Conservation (phyloP, 2,797 vertebrate species). For the Gymnodraco acuticeps region DNA sequence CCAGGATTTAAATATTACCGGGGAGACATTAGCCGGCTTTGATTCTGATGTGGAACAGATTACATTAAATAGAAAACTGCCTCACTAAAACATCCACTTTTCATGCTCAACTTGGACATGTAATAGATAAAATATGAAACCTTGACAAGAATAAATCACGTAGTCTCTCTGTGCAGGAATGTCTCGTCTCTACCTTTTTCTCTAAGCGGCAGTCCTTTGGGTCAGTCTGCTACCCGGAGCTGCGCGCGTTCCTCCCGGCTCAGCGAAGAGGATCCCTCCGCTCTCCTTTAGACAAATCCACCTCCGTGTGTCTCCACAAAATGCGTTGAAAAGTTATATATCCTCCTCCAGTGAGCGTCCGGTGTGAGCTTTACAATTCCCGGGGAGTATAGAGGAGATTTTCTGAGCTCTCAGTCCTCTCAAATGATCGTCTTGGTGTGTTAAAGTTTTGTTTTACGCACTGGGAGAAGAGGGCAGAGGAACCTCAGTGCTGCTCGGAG, state of each 20-base stretch:
- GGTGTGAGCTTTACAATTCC: slow-evolving; percentile 34
- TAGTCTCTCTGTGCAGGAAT: slow-evolving; percentile 8
- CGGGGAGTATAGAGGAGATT: slow-evolving; percentile 23
- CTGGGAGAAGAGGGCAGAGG: slow-evolving; percentile 27
- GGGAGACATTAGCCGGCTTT: not conserved
- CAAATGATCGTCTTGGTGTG: slow-evolving; percentile 39
- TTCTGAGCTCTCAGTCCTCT: slow-evolving; percentile 32
- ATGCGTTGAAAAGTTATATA: slow-evolving; percentile 70
- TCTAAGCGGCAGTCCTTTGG: slow-evolving; percentile 61
- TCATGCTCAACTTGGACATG: no score
- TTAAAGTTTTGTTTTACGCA: slow-evolving; percentile 76
- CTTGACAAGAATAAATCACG: not conserved
- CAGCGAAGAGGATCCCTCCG: slow-evolving; percentile 50
- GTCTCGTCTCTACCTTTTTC: slow-evolving; percentile 61
- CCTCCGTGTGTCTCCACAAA: slow-evolving; percentile 36
- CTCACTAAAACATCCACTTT: not conserved
- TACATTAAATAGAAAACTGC: not conserved
- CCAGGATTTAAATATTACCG: not conserved
- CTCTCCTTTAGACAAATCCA: slow-evolving; percentile 30
- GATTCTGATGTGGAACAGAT: not conserved
- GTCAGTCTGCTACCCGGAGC: slow-evolving; percentile 52
- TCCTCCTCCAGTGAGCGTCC: slow-evolving; percentile 56
- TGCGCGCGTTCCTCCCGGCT: slow-evolving; percentile 57
- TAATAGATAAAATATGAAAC: not conserved
- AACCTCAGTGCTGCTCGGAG: slow-evolving; percentile 41